Evolutionary conservation across 2,888 invertebrate species (phyloP).

Genomic region (Rhorus exstirpatorius): DNA sequence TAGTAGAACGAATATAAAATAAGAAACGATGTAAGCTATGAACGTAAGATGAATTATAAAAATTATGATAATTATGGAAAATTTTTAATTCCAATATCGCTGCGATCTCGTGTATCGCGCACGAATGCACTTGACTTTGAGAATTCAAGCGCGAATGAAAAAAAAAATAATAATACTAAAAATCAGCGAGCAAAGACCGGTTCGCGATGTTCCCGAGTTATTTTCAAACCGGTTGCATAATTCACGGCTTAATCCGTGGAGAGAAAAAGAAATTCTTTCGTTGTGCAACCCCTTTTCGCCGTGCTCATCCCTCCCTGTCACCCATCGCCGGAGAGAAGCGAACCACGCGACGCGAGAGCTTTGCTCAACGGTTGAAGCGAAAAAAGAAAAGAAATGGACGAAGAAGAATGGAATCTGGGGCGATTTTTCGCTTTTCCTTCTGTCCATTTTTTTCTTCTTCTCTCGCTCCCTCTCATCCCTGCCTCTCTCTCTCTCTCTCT

Average conservation of each 20-base stretch:
- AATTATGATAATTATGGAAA: too few relatives aligned
- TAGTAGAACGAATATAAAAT: too few relatives aligned
- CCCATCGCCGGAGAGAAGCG: slow-evolving; percentile 19
- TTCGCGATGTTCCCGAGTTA: slow-evolving; percentile 5
- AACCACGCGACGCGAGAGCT: slow-evolving; percentile 1
- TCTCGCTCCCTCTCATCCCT: neutral
- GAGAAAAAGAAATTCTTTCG: slow-evolving; percentile 5
- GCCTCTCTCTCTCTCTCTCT: neutral
- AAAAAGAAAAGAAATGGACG: slow-evolving; percentile 31
- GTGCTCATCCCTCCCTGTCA: neutral
- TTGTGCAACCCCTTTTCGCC: slow-evolving; percentile 1
- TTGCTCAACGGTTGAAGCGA: neutral
- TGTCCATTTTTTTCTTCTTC: slow-evolving; percentile 24
- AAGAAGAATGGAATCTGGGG: slow-evolving; percentile 54
- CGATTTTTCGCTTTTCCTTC: slow-evolving; percentile 45
- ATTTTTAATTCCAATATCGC: too few relatives aligned
- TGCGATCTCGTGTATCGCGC: too few relatives aligned
- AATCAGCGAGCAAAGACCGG: neutral
- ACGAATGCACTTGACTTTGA: neutral
- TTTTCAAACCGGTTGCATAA: slow-evolving; percentile 43
- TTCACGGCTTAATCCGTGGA: slow-evolving; percentile 52
- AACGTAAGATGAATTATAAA: too few relatives aligned
- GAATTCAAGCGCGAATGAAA: slow-evolving; percentile 4
- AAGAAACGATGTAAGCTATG: too few relatives aligned
- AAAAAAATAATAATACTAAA: too few relatives aligned